phyloP scores from a whole-genome alignment of 2,888 invertebrate species.

The Homarus gammarus region DNA sequence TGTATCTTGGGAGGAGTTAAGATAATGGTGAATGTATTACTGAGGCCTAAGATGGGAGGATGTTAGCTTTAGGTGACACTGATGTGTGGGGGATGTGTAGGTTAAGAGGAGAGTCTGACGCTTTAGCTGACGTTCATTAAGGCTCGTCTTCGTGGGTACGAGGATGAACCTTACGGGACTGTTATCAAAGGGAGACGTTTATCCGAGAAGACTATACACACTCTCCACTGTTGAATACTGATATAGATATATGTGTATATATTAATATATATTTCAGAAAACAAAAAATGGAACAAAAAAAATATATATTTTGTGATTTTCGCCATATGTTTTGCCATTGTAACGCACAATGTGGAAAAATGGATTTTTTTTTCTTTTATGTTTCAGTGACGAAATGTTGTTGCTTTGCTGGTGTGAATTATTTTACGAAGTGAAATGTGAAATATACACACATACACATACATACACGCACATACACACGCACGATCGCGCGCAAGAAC shows the following conservation, averaged over 20 bases:
- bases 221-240: not conserved
- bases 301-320: conserved; percentile 34
- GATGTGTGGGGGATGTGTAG: not conserved
- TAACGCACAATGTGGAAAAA: conserved; percentile 47
- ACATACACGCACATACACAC: not conserved
- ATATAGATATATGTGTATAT: not conserved
- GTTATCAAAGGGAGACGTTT: conserved; percentile 36
- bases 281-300: not conserved
- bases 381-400: not conserved
- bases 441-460: not conserved
- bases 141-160: not conserved
- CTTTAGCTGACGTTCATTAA: conserved; percentile 18
- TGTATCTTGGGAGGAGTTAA: too few relatives aligned
- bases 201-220: conserved; percentile 5
- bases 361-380: conserved; percentile 1
- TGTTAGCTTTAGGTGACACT: not conserved
- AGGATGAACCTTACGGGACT: not conserved
- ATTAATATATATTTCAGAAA: conserved; percentile 7
- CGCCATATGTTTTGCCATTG: conserved; percentile 21
- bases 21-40: too few relatives aligned
- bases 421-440: not conserved
- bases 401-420: conserved; percentile 17
- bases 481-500: too few relatives aligned
- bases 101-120: conserved; percentile 26
- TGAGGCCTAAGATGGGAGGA: not conserved